Conservation (phyloP, 2,888 invertebrate species). For the Brenthis daphne region DNA sequence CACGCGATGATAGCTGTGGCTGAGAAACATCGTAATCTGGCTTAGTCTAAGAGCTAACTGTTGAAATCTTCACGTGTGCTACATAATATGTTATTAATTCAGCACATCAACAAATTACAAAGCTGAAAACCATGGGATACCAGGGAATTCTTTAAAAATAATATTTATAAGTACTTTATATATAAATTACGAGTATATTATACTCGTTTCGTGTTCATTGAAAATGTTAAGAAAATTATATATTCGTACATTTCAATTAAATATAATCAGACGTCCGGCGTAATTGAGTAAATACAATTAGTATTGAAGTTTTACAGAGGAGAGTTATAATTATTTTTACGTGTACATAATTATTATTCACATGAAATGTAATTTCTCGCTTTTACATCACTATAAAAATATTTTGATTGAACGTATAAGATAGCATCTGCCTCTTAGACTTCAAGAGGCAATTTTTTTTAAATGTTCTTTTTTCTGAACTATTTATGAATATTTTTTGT, state of each 20-base stretch:
- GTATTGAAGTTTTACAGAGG: neutral
- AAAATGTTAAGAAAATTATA: neutral
- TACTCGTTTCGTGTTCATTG: neutral
- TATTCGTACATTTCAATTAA: conserved; percentile 8
- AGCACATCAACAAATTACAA: too few relatives aligned
- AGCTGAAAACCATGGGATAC: too few relatives aligned
- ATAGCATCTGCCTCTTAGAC: neutral
- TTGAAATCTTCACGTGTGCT: neutral
- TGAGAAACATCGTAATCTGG: neutral
- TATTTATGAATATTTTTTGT: too few relatives aligned
- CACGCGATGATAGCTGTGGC: conserved; percentile 22
- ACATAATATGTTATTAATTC: neutral
- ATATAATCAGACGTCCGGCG: conserved; percentile 11
- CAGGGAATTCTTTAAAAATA: too few relatives aligned
- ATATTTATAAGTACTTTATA: too few relatives aligned
- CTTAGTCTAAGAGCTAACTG: neutral
- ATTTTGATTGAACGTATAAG: neutral
- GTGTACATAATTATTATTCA: conserved; percentile 4
- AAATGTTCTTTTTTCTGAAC: too few relatives aligned
- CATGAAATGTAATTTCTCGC: neutral
- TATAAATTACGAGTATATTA: neutral
- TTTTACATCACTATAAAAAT: conserved; percentile 9
- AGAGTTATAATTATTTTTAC: conserved; percentile 11
- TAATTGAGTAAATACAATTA: conserved; percentile 10
- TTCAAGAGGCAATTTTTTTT: neutral